Evolutionary conservation across 2,888 invertebrate genomes (phyloP), one percentile per base, ranked within the genome.

Genomic region (Ophion obscuratus): DNA sequence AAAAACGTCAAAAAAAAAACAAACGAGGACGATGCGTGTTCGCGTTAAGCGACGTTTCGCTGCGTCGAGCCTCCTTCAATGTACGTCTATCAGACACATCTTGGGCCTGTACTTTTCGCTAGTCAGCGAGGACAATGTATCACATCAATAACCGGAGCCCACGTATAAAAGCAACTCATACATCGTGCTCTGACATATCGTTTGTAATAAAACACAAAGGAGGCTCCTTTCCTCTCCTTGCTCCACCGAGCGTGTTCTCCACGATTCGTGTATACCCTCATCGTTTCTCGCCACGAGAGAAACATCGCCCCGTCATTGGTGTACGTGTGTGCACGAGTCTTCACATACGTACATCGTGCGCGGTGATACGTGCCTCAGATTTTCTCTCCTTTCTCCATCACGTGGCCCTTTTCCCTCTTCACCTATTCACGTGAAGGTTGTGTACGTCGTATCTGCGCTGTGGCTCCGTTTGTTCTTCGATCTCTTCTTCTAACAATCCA

Each of bases 181-280:
- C 91, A 92, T 92, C 93, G 90, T 91, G 88, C 85, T 90, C 91
- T 93, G 93, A 93, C 93, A 92, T 93, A 93, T 93, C 93, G 93
- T 93, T 93, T 93, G 93, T 93, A 93, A 93, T 93, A 93, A 93
- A 93, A 93, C 92, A 93, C 93, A 93, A 93, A 93, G 92, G 92
- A 91, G 90, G 90, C 88, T 71, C 84, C 82, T 81, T 82, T 76
- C 75, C 74, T 81, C 44, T 70, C 75, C 53, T 74, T 27, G 40
- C 84, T 70, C 66, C 62, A 59, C 47, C 31, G 24, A 27, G 75
- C 62, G 57, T 82, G 62, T 78, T 53, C 68, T 53, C 75, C 70
- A 36, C 66, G 44, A 66, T 31, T 24, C 76, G 17, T 6, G 27
- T 17, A 27, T 76, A 14, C 31, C 53, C 24, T 84, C 73, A 20